Evolutionary conservation across 1,140 invertebrate species (phyloP), one percentile per base, ranked within the genome.

Genomic region (Dendrolimus punctatus): DNA sequence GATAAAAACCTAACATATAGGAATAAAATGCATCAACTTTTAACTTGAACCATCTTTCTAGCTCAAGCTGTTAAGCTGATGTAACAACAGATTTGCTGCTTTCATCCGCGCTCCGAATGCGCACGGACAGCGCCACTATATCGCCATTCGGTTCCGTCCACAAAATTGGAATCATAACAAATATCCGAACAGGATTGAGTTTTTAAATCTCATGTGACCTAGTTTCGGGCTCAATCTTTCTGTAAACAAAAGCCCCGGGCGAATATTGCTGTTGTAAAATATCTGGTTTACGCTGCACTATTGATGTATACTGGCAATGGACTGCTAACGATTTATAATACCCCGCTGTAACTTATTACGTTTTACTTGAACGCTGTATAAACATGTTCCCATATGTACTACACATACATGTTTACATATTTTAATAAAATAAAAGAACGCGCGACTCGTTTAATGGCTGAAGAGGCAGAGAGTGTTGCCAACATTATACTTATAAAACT

Each of bases 1-100:
- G 23, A 1, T 23, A 23, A 23, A 23, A 23, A 23, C 23, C 3
- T 23, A 23, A 3, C n/a, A n/a, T n/a, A 23, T 3, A 23, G 23
- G 1, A 23, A 23, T 23, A 23, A 23, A 23, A 36, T 40, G 48
- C 48, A 6, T 7, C 4, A 8, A 40, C 51, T 60, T 56, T 48
- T 63, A 40, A 49, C 62, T 68, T 58, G 64, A 23, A 49, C 66
- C 61, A 62, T n/a, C 8, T 36, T 36, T 50, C 47, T 56, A 64
- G 59, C 61, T 54, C 66, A 61, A 65, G 65, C 69, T 71, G 68
- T 76, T 81, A 77, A 77, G 76, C 74, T 68, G 68, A 72, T 73
- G 79, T 78, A 71, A 78, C 76, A 82, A 75, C 76, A 76, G 76
- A 82, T 78, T 80, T 76, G 67, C 66, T 62, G 63, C 66, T 73